Conservation (phyloP, 2,113 vertebrate species). For the Siniperca knerii region DNA sequence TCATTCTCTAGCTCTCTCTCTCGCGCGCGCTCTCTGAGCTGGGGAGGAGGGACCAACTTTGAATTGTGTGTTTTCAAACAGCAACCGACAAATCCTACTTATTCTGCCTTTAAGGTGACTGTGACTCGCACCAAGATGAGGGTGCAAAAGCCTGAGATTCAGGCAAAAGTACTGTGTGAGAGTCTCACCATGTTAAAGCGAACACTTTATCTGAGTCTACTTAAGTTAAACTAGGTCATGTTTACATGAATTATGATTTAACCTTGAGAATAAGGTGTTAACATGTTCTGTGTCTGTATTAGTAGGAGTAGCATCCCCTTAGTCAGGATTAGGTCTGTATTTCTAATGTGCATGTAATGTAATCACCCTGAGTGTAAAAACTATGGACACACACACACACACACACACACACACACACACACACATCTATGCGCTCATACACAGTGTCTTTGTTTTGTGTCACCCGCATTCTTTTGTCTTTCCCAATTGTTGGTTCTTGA, state of each 20-base stretch:
- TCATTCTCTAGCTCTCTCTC: too few species aligned
- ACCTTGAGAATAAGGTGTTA: neutral
- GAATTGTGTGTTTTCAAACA: too few species aligned
- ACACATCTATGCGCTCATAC: neutral
- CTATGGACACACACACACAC: neutral
- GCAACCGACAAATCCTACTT: too few species aligned
- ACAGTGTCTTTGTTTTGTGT: neutral
- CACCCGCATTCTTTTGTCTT: neutral
- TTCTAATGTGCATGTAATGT: slow-evolving; percentile 1
- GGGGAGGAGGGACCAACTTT: too few species aligned
- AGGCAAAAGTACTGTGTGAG: too few species aligned
- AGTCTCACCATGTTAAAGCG: neutral
- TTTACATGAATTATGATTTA: slow-evolving; percentile 1
- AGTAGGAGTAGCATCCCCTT: neutral
- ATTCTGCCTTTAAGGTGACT: too few species aligned
- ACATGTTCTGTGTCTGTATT: neutral
- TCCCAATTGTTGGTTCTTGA: neutral
- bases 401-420: neutral
- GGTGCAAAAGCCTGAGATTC: too few species aligned
- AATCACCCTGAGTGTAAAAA: neutral
- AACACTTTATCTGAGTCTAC: neutral
- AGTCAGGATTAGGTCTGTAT: neutral
- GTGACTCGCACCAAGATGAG: too few species aligned
- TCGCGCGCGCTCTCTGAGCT: too few species aligned
- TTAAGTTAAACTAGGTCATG: neutral